These are phyloP conservation scores for Rhadina sibilatrix DNA, from an alignment of 2,113 vertebrate genomes.

Conservation along the genomic window DNA sequence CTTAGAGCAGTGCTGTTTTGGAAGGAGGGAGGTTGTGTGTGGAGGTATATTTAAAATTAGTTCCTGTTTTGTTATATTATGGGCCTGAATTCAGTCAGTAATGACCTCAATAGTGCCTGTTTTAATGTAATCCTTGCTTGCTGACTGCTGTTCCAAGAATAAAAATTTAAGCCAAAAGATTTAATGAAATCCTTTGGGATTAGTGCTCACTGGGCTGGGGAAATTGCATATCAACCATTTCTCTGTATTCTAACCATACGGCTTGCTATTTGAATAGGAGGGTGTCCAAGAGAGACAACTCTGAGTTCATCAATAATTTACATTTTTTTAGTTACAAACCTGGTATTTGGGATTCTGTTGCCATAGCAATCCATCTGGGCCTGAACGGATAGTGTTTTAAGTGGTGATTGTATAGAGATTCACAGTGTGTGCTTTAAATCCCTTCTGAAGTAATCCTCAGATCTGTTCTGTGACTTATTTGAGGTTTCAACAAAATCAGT, in stretches of 20 bases:
- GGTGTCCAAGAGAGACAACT: constrained; percentile 50
- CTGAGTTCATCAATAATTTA: constrained; percentile 66
- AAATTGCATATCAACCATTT: constrained; percentile 60
- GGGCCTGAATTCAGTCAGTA: constrained; percentile 34
- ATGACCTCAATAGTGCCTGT: constrained; percentile 63
- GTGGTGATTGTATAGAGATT: constrained; percentile 49
- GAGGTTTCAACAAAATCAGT: constrained; percentile 42
- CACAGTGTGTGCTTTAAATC: constrained; percentile 62
- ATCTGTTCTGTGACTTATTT: constrained; percentile 48
- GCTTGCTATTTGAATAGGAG: constrained; percentile 51
- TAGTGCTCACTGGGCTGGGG: constrained; percentile 54
- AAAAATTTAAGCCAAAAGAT: constrained; percentile 72
- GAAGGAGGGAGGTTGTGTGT: fast-evolving
- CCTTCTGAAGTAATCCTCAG: constrained; percentile 65
- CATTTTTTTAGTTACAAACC: constrained; percentile 68
- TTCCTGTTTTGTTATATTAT: constrained; percentile 46
- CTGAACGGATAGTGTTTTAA: constrained; percentile 58
- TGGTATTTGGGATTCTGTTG: constrained; percentile 58
- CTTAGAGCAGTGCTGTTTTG: background rate
- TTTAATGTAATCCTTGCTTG: constrained; percentile 64
- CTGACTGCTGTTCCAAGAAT: constrained; percentile 69
- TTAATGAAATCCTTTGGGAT: constrained; percentile 73
- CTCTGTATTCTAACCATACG: constrained; percentile 29
- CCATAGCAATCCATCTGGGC: constrained; percentile 63
- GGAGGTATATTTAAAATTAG: constrained; percentile 15